Evolutionary conservation across 1,140 invertebrate species (phyloP).

Genomic region (Magallana gigas): DNA sequence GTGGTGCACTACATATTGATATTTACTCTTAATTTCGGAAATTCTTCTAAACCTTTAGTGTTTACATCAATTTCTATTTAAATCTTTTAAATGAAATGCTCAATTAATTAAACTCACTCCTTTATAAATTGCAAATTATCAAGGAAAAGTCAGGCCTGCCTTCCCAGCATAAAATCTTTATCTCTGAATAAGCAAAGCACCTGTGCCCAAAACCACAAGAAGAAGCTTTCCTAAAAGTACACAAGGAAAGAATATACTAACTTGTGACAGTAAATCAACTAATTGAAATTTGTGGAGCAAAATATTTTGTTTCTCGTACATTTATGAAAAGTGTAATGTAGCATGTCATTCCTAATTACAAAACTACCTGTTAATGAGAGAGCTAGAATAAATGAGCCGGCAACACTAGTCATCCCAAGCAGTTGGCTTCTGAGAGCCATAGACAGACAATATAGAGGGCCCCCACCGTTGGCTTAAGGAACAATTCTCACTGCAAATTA

Average conservation of each 20-base stretch:
- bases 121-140: too few relatives aligned
- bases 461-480: neutral
- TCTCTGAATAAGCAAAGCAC: too few relatives aligned
- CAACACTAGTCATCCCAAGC: neutral
- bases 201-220: neutral
- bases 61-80: too few relatives aligned
- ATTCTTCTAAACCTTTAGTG: too few relatives aligned
- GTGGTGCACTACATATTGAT: too few relatives aligned
- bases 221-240: neutral
- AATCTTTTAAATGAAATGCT: too few relatives aligned
- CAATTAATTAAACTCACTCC: too few relatives aligned
- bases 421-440: neutral
- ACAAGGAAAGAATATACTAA: neutral
- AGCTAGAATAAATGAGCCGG: neutral
- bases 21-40: too few relatives aligned
- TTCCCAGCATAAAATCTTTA: too few relatives aligned
- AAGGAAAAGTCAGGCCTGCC: too few relatives aligned
- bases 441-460: neutral
- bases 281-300: conserved; percentile 36
- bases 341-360: conserved; percentile 32
- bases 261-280: conserved; percentile 24
- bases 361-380: neutral
- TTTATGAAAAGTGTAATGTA: conserved; percentile 37
- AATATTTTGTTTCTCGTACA: neutral
- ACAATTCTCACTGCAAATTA: conserved; percentile 5